Evolutionary conservation across 1,140 invertebrate species (phyloP).

Genomic region (Potamilus streckersoni): DNA sequence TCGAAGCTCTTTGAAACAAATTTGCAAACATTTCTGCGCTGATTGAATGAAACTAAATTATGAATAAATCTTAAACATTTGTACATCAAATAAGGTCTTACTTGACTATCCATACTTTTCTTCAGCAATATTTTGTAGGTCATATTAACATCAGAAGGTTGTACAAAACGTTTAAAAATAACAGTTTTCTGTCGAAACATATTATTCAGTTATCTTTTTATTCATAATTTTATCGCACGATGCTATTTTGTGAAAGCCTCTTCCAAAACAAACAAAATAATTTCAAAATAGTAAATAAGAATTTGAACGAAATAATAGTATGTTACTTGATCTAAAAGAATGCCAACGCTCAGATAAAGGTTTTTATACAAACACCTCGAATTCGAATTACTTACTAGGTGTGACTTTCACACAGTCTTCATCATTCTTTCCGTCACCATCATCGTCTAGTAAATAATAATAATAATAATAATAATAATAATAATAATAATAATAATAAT

Average conservation of each 20-base stretch:
- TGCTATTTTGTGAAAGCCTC: background rate
- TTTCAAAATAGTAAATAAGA: background rate
- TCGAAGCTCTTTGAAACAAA: too few relatives aligned
- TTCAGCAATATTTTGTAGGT: too few relatives aligned
- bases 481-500: background rate
- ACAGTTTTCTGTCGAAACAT: too few relatives aligned
- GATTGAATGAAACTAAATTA: too few relatives aligned
- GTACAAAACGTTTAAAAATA: too few relatives aligned
- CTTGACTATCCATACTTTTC: too few relatives aligned
- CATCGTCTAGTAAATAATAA: constrained; percentile 32
- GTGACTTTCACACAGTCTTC: constrained; percentile 36
- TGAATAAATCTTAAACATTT: too few relatives aligned
- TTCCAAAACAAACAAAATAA: background rate
- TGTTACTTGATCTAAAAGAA: background rate
- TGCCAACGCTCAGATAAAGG: too few relatives aligned
- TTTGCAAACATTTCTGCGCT: too few relatives aligned
- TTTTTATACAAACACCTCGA: background rate
- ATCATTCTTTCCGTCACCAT: constrained; percentile 32
- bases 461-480: background rate
- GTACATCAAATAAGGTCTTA: too few relatives aligned
- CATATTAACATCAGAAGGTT: too few relatives aligned
- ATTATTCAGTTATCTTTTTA: background rate
- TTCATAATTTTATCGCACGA: background rate
- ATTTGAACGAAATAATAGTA: background rate
- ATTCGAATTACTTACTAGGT: constrained; percentile 19